These are phyloP conservation scores for Caenorhabditis wallacei DNA, from an alignment of 2,888 invertebrate genomes.

Conservation along the genomic window DNA sequence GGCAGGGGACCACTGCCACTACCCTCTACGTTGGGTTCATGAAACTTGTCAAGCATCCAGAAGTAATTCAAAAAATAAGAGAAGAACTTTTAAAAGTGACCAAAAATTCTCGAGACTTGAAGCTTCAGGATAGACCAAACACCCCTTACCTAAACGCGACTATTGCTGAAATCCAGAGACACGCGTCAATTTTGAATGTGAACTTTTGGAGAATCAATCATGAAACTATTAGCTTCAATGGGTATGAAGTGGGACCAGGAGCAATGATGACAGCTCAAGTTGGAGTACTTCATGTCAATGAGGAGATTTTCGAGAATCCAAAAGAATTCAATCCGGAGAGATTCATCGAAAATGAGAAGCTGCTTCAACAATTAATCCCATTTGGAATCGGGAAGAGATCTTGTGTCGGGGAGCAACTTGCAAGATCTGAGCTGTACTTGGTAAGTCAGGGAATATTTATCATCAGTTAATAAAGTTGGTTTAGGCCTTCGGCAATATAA, in stretches of 20 bases:
- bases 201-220: conserved; percentile 23
- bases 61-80: background rate
- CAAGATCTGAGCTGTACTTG: conserved; percentile 10
- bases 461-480: background rate
- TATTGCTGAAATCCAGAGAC: conserved; percentile 25
- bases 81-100: conserved; percentile 12
- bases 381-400: conserved; percentile 27
- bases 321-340: conserved; percentile 7
- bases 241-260: background rate
- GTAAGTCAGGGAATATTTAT: background rate
- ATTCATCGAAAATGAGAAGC: conserved; percentile 4
- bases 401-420: conserved; percentile 23
- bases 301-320: conserved; percentile 7
- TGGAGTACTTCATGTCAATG: conserved; percentile 19
- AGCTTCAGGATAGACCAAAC: conserved; percentile 3
- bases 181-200: conserved; percentile 17
- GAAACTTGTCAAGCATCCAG: conserved; percentile 5
- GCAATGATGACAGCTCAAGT: conserved; percentile 7
- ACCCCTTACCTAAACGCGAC: conserved; percentile 21
- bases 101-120: background rate
- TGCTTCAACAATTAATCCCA: background rate
- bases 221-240: background rate
- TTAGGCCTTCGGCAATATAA: conserved; percentile 2
- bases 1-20: conserved; percentile 20
- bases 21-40: conserved; percentile 14